Percentiles rank a stretch among this genome's conserved stretches.
phyloP scores from a whole-genome alignment of 1,140 invertebrate species.

The Leptestheria dahalacensis region DNA sequence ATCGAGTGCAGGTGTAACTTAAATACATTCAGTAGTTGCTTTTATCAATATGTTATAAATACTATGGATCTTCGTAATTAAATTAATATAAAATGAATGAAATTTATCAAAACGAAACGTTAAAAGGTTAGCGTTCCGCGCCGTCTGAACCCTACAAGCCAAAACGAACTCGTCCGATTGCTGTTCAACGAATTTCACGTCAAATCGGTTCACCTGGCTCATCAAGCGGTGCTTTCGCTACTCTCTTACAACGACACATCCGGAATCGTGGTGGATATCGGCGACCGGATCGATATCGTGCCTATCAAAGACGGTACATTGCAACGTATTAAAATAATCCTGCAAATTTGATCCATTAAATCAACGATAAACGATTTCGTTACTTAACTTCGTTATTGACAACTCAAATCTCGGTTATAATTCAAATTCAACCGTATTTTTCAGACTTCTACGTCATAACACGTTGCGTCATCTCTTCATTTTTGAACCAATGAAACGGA shows the following conservation, averaged over 20 bases:
- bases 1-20: too few relatives aligned
- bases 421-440: too few relatives aligned
- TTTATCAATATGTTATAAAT: too few relatives aligned
- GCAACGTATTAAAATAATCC: background rate
- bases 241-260: slow-evolving; percentile 45
- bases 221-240: slow-evolving; percentile 41
- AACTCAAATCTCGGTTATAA: too few relatives aligned
- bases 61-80: too few relatives aligned
- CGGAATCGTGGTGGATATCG: slow-evolving; percentile 46
- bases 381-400: too few relatives aligned
- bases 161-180: slow-evolving; percentile 28
- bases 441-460: too few relatives aligned
- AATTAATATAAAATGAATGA: too few relatives aligned
- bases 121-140: slow-evolving; percentile 32
- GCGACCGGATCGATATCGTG: slow-evolving; percentile 42
- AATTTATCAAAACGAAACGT: too few relatives aligned
- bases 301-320: slow-evolving; percentile 41
- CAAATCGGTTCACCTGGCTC: slow-evolving; percentile 33
- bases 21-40: too few relatives aligned
- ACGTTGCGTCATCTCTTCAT: too few relatives aligned
- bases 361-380: slow-evolving; percentile 11
- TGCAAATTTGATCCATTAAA: slow-evolving; percentile 1
- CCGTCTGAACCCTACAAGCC: slow-evolving; percentile 30
- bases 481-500: too few relatives aligned
- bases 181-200: slow-evolving; percentile 27